These are phyloP conservation scores for Nasonia oneida DNA, from an alignment of 2,888 invertebrate species.

Conservation along the genomic window DNA sequence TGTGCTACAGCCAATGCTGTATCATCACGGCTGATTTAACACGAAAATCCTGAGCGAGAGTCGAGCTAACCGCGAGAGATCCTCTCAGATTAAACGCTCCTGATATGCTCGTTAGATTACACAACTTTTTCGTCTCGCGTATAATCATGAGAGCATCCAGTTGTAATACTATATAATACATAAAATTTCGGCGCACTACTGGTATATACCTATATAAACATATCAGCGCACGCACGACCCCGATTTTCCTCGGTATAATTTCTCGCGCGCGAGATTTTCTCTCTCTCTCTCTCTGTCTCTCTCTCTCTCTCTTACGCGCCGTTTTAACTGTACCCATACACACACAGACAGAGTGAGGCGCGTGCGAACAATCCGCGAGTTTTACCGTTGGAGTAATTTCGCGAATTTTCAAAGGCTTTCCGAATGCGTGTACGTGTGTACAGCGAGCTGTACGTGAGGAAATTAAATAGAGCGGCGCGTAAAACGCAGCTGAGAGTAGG, in stretches of 20 bases:
- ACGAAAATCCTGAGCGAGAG: constrained; percentile 12
- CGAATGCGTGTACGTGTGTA: not conserved
- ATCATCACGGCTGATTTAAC: constrained; percentile 37
- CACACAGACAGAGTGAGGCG: not conserved
- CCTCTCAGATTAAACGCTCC: constrained; percentile 10
- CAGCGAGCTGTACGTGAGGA: not conserved
- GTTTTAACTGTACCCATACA: constrained; percentile 27
- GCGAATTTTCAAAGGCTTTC: constrained; percentile 25
- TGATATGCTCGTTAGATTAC: constrained; percentile 32
- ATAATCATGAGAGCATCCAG: constrained; percentile 28
- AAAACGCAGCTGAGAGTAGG: constrained; percentile 36
- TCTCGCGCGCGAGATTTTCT: constrained; percentile 25
- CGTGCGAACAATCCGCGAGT: constrained; percentile 22
- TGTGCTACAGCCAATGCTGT: not conserved
- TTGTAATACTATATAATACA: not conserved
- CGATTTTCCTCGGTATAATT: not conserved
- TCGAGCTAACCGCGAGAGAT: constrained; percentile 17
- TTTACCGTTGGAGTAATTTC: constrained; percentile 37
- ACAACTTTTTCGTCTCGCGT: not conserved
- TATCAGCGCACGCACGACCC: not conserved
- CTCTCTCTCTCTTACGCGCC: not conserved
- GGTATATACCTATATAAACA: not conserved
- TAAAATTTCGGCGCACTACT: not conserved
- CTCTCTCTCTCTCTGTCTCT: not conserved
- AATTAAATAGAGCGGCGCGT: constrained; percentile 55